Evolutionary conservation across 1,140 invertebrate genomes (phyloP).

Genomic region (Helicoverpa armigera): DNA sequence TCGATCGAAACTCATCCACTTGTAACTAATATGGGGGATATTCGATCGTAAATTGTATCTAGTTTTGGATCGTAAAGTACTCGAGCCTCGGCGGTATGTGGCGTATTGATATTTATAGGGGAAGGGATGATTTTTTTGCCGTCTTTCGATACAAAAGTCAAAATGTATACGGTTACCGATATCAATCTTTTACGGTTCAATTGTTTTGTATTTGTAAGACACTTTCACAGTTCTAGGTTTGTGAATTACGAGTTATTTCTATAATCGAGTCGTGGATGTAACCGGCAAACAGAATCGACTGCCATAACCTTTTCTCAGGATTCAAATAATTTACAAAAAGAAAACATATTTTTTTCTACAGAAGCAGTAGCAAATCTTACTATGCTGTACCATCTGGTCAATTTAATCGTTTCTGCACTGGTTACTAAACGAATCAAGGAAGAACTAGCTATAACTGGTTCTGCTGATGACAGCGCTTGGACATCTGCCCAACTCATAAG

Average conservation of each 20-base stretch:
- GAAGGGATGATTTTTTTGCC: conserved; percentile 32
- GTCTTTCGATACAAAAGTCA: conserved; percentile 22
- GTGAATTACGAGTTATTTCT: not conserved
- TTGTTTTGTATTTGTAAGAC: conserved; percentile 31
- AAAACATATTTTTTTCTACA: too few relatives aligned
- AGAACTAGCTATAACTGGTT: not conserved
- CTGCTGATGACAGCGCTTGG: not conserved
- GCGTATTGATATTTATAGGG: conserved; percentile 30
- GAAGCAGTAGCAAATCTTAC: too few relatives aligned
- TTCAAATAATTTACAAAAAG: too few relatives aligned
- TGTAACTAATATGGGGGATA: conserved; percentile 46
- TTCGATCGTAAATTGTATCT: conserved; percentile 47
- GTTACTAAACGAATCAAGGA: not conserved
- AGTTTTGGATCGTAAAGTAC: conserved; percentile 47
- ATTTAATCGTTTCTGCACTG: not conserved
- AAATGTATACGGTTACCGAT: conserved; percentile 39
- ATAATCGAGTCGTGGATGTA: not conserved
- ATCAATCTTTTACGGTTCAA: conserved; percentile 43
- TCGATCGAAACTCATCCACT: conserved; percentile 44
- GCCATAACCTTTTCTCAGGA: too few relatives aligned
- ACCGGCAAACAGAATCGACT: not conserved
- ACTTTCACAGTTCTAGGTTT: not conserved
- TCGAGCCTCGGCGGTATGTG: conserved; percentile 30
- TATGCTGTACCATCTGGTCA: too few relatives aligned
- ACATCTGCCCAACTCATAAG: conserved; percentile 33